A percentile compares a stretch with the other conserved stretches of the same genome.
phyloP scores from a whole-genome alignment of 2,888 invertebrate genomes.

The Acronicta leporina region DNA sequence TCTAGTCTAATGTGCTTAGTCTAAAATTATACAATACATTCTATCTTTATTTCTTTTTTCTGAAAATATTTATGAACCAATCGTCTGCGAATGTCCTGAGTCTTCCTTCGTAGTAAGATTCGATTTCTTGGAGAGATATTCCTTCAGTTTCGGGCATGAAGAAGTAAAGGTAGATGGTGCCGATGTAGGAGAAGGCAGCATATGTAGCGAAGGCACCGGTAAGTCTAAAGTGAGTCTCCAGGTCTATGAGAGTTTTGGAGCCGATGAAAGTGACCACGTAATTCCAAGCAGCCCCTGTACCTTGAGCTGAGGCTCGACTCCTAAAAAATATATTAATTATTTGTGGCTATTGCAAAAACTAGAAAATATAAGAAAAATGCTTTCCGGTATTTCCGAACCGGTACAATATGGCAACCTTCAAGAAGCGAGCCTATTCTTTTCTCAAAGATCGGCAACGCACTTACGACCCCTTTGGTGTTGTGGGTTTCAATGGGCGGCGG shows the following conservation, averaged over 20 bases:
- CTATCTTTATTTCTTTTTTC: slow-evolving; percentile 64
- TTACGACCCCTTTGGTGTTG: too few species aligned
- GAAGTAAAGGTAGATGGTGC: slow-evolving; percentile 85
- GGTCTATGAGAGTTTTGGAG: slow-evolving; percentile 86
- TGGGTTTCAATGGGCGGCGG: too few species aligned
- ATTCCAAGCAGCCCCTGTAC: slow-evolving; percentile 86
- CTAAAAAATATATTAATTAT: slow-evolving; percentile 63
- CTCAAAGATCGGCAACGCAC: too few species aligned
- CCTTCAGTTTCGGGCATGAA: slow-evolving; percentile 89
- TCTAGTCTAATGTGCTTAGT: slow-evolving; percentile 54
- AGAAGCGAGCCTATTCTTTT: too few species aligned
- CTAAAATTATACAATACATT: slow-evolving; percentile 33
- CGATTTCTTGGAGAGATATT: slow-evolving; percentile 85
- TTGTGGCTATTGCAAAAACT: too few species aligned
- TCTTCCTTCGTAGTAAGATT: slow-evolving; percentile 78
- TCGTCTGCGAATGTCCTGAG: slow-evolving; percentile 80
- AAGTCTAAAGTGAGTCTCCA: slow-evolving; percentile 79
- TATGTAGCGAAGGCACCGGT: slow-evolving; percentile 87
- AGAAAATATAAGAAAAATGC: too few species aligned
- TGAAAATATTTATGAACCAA: slow-evolving; percentile 77
- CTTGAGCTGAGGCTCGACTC: slow-evolving; percentile 87
- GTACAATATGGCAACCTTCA: too few species aligned
- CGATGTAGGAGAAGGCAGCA: slow-evolving; percentile 79
- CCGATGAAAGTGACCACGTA: slow-evolving; percentile 86
- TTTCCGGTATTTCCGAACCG: too few species aligned